Base-by-base conservation (phyloP, 2,888 invertebrate species). In the Neoitamus cyanurus region DNA sequence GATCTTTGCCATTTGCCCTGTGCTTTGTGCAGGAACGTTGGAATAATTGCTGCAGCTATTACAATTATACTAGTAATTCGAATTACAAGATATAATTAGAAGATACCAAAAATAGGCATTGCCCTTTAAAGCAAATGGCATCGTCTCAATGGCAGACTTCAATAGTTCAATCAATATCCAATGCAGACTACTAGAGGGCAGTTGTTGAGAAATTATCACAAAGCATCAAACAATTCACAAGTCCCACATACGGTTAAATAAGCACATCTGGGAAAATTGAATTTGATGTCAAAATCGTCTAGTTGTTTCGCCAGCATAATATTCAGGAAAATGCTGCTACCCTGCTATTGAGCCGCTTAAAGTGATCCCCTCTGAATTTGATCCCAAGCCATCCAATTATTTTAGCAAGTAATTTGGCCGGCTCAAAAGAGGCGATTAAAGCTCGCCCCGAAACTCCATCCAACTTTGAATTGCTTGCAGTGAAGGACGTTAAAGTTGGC, bases 401-500 rank as follows among this genome's bases (percentile, higher is more conserved):
- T 58, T 25, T 25, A 58, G 58, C 20, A 58, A 58, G 58, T 58
- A 58, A 25, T 58, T 58, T 20, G 9, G 9, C 58, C 25, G 2
- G 58, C 11, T 58, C 58, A 58, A 58, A 58, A 58, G 58, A 58
- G 58, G 25, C 25, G 58, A 58, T 58, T 58, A 58, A 58, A 58
- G 58, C 58, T 9, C 58, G 15, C 9, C 58, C 15, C 15, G 73
- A 73, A 73, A 73, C 73, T 73, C 31, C 34, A 34, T 73, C 37
- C 46, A 77, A 77, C 42, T 46, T 77, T 77, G n/a, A 28, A 77
- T 46, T 13, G 46, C 42, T 46, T 30, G 9, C n/a, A 25, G 46
- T 42, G 77, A 42, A 13, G 28, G 30, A 77, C 77, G n/a, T 20
- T 30, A 77, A 77, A 77, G 77, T 77, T 46, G 25, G n/a, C 25